Evolutionary conservation across 2,888 invertebrate genomes (phyloP).

Genomic region (Eumacrocentrus americanus): DNA sequence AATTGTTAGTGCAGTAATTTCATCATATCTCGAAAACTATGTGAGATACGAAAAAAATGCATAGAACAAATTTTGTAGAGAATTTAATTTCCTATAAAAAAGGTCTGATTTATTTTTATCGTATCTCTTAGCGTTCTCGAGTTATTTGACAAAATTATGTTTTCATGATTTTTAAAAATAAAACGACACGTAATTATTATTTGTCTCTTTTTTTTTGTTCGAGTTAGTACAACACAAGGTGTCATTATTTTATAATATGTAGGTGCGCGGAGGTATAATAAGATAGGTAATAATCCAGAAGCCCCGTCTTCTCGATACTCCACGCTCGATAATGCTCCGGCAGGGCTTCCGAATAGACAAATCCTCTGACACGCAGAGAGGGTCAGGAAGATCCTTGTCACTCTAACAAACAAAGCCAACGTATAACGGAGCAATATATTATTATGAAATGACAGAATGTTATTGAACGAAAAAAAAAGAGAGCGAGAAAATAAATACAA

Average conservation of each 20-base stretch:
- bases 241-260: constrained; percentile 1
- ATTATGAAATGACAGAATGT: too few species aligned
- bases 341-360: constrained; percentile 48
- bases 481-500: neutral
- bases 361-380: constrained; percentile 30
- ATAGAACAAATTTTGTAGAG: too few species aligned
- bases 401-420: too few species aligned
- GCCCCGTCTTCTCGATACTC: constrained; percentile 29
- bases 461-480: neutral
- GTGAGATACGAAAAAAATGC: neutral
- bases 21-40: neutral
- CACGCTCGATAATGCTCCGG: constrained; percentile 7
- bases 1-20: too few species aligned
- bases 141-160: too few species aligned
- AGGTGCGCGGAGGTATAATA: constrained; percentile 4
- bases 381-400: too few species aligned
- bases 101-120: too few species aligned
- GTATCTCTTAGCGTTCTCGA: too few species aligned
- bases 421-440: too few species aligned
- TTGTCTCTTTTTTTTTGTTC: neutral
- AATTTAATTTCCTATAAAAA: too few species aligned
- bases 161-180: too few species aligned
- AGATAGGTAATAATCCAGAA: constrained; percentile 36
- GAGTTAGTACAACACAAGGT: neutral
- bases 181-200: neutral